These are phyloP conservation scores for Watersipora subatra DNA, from an alignment of 1,140 invertebrate genomes.

Conservation along the genomic window DNA sequence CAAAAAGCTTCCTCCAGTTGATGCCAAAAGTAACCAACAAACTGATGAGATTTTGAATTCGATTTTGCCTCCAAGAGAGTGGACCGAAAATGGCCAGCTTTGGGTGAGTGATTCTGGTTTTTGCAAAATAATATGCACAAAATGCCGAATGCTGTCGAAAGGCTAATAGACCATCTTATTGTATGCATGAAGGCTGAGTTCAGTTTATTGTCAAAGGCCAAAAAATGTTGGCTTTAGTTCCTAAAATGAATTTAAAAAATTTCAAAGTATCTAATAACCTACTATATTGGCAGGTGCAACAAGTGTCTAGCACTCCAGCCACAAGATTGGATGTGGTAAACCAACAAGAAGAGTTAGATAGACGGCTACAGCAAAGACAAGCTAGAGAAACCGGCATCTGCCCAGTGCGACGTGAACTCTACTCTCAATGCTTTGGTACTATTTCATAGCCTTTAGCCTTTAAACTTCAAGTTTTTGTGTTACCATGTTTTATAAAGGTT, in stretches of 20 bases:
- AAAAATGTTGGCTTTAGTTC: no score
- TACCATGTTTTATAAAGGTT: no score
- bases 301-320: constrained; percentile 81
- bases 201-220: no score
- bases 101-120: constrained; percentile 26
- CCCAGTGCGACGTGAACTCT: constrained; percentile 79
- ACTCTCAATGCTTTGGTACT: constrained; percentile 88
- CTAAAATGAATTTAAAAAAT: no score
- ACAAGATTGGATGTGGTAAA: constrained; percentile 87
- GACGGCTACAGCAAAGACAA: constrained; percentile 72
- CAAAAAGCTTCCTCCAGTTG: constrained; percentile 29
- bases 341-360: constrained; percentile 85
- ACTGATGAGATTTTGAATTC: constrained; percentile 77
- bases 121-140: no score
- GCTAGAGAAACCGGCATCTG: constrained; percentile 93
- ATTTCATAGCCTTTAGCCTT: neutral
- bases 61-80: constrained; percentile 85
- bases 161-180: no score
- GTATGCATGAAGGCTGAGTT: no score
- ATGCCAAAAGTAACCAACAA: constrained; percentile 37
- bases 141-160: no score
- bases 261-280: no score
- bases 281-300: no score
- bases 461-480: no score
- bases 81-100: constrained; percentile 65